Evolutionary conservation across 2,888 invertebrate genomes (phyloP).

Genomic region (Pseudanteris insignis): DNA sequence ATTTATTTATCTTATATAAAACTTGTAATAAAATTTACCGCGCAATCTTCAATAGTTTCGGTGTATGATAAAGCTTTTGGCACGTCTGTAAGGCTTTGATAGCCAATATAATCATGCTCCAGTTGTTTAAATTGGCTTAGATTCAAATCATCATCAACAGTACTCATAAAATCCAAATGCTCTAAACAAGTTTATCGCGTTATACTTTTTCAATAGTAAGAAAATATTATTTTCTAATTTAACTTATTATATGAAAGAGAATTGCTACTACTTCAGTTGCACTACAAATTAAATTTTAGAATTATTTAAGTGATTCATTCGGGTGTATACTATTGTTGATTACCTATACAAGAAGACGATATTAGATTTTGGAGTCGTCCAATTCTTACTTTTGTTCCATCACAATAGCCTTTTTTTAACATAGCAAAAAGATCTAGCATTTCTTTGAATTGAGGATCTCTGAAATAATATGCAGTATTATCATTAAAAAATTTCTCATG

Average conservation of each 20-base stretch:
- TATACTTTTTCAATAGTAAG: no score
- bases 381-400: conserved; percentile 94
- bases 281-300: no score
- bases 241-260: no score
- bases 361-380: conserved; percentile 95
- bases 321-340: conserved; percentile 46
- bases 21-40: conserved; percentile 66
- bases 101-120: conserved; percentile 91
- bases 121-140: conserved; percentile 88
- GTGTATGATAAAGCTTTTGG: conserved; percentile 81
- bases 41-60: conserved; percentile 70
- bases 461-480: conserved; percentile 49
- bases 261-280: no score
- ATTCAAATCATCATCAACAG: conserved; percentile 74
- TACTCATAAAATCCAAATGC: conserved; percentile 95
- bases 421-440: conserved; percentile 96
- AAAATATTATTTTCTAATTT: no score
- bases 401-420: conserved; percentile 96
- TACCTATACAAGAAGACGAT: conserved; percentile 96
- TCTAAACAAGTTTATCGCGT: no score
- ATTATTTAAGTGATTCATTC: no score
- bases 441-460: conserved; percentile 94
- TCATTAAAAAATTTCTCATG: not conserved
- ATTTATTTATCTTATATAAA: no score
- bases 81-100: conserved; percentile 95